These are phyloP conservation scores for Drosophila silvestris DNA, from an alignment of 2,888 invertebrate species.

Conservation along the genomic window DNA sequence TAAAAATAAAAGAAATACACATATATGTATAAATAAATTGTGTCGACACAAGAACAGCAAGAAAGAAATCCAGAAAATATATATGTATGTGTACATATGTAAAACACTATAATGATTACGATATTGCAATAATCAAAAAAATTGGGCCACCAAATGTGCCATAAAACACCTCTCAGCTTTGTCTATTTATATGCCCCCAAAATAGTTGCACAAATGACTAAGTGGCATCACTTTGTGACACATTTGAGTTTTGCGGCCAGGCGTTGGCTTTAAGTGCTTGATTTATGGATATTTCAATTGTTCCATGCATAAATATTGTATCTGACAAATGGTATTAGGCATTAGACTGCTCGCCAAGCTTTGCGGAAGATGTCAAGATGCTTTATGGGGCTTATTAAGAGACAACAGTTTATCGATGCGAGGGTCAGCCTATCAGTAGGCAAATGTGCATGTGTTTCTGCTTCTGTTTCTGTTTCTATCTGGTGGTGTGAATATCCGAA, in stretches of 20 bases:
- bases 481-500: background rate
- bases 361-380: constrained; percentile 66
- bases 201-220: constrained; percentile 63
- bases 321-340: constrained; percentile 79
- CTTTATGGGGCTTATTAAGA: constrained; percentile 66
- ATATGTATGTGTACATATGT: constrained; percentile 18
- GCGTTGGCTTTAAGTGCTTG: constrained; percentile 73
- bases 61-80: background rate
- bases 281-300: constrained; percentile 76
- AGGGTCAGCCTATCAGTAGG: constrained; percentile 25
- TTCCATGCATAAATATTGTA: constrained; percentile 73
- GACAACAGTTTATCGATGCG: constrained; percentile 45
- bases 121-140: constrained; percentile 25
- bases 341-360: constrained; percentile 47
- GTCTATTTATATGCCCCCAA: constrained; percentile 38
- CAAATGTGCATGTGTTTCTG: constrained; percentile 15
- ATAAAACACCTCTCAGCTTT: constrained; percentile 29
- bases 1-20: constrained; percentile 17
- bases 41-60: background rate
- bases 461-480: background rate
- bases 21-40: constrained; percentile 9
- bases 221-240: constrained; percentile 62
- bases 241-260: constrained; percentile 49
- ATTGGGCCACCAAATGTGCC: constrained; percentile 35
- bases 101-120: constrained; percentile 35